Evolutionary conservation across 2,797 vertebrate genomes (phyloP).

Genomic region (Hypotaenidia philippensis): DNA sequence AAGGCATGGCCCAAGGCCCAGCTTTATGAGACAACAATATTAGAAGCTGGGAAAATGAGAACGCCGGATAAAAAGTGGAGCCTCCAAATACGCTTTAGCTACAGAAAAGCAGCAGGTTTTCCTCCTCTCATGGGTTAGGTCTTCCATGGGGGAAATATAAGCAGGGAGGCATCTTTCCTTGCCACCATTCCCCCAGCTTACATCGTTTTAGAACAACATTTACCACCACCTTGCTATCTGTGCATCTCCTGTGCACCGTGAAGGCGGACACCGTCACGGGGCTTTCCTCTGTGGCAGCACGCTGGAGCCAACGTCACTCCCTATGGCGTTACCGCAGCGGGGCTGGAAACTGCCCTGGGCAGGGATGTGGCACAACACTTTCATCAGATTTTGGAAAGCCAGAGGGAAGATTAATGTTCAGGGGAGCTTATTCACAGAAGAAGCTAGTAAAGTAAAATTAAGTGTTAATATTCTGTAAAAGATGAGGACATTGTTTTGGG

Average conservation of each 20-base stretch:
- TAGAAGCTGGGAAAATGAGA: conserved; percentile 34
- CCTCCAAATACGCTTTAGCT: background rate
- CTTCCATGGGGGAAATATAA: background rate
- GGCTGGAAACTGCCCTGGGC: background rate
- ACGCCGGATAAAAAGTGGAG: conserved; percentile 18
- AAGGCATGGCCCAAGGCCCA: conserved; percentile 50
- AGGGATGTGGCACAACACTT: background rate
- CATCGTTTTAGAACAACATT: background rate
- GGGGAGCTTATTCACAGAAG: background rate
- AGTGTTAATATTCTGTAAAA: background rate
- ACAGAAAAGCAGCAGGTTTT: background rate
- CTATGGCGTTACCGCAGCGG: fast-evolving
- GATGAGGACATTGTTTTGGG: background rate
- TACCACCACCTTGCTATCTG: background rate
- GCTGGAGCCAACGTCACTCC: background rate
- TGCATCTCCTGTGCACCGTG: background rate
- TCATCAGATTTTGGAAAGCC: background rate
- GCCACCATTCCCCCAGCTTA: background rate
- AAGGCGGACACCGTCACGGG: fast-evolving
- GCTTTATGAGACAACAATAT: conserved; percentile 38
- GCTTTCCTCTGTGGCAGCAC: background rate
- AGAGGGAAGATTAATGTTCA: background rate
- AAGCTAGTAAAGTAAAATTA: background rate
- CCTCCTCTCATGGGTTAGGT: background rate
- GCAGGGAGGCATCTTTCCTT: background rate